phyloP scores from a whole-genome alignment of 2,797 vertebrate genomes.

The Rhinoraja longicauda region DNA sequence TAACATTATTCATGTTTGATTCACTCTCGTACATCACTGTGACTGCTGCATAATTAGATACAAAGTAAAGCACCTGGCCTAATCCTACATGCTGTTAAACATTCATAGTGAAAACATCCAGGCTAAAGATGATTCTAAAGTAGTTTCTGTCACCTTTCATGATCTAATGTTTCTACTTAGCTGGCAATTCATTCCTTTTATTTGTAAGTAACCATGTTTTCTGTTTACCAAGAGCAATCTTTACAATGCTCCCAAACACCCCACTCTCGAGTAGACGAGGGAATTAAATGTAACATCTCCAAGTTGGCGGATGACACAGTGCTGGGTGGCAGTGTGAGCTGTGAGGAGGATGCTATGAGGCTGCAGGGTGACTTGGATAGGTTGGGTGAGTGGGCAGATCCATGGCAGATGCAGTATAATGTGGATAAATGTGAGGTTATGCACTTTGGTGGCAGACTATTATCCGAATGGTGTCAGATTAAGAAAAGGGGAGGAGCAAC shows the following conservation, averaged over 20 bases:
- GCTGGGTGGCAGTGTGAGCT: too few relatives aligned
- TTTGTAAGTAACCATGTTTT: neutral
- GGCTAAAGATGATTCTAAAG: neutral
- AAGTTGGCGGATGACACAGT: too few relatives aligned
- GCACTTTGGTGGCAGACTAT: too few relatives aligned
- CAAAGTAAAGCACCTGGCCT: neutral
- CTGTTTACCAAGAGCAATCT: neutral
- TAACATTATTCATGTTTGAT: neutral
- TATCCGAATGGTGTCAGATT: too few relatives aligned
- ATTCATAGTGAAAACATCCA: neutral
- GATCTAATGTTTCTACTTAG: neutral
- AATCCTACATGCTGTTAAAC: neutral
- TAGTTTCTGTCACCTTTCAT: neutral
- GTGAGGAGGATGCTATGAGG: too few relatives aligned
- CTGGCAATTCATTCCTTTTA: neutral
- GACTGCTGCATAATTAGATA: neutral
- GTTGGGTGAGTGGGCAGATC: too few relatives aligned
- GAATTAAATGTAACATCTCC: too few relatives aligned
- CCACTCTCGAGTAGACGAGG: too few relatives aligned
- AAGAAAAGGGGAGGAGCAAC: too few relatives aligned
- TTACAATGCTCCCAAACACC: neutral
- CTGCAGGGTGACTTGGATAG: too few relatives aligned
- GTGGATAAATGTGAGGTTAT: too few relatives aligned
- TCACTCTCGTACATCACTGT: neutral
- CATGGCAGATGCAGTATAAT: too few relatives aligned